Conservation (phyloP, 1,140 invertebrate species). For the Apis dorsata region DNA sequence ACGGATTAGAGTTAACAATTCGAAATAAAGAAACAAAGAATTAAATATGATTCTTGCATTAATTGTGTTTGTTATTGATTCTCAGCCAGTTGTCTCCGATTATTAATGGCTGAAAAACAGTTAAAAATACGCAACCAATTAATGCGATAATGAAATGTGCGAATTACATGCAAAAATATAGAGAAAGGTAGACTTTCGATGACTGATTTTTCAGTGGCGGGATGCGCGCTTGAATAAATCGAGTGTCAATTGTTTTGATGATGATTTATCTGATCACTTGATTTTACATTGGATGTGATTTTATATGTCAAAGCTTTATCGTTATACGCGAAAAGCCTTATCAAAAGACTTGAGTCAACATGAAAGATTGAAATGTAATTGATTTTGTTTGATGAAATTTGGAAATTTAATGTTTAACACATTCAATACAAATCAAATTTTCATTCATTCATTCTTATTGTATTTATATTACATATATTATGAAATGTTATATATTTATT, state of each 20-base stretch:
- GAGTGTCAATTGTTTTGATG: conserved; percentile 36
- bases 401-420: no score
- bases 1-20: not conserved
- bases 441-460: no score
- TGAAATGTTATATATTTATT: no score
- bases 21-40: not conserved
- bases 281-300: not conserved
- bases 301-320: no score
- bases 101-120: conserved; percentile 24
- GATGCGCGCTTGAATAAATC: conserved; percentile 28
- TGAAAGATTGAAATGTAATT: no score
- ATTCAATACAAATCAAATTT: no score
- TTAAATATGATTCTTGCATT: not conserved
- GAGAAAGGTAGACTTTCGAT: conserved; percentile 42
- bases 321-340: no score
- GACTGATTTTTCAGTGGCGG: conserved; percentile 18
- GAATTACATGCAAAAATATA: not conserved
- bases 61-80: conserved; percentile 32
- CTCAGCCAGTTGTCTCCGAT: not conserved
- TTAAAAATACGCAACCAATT: conserved; percentile 33
- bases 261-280: conserved; percentile 39
- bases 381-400: no score
- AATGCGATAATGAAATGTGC: conserved; percentile 32
- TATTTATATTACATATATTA: no score
- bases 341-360: no score